Evolutionary conservation across 2,797 vertebrate species (phyloP).

Genomic region (Chelon labrosus): DNA sequence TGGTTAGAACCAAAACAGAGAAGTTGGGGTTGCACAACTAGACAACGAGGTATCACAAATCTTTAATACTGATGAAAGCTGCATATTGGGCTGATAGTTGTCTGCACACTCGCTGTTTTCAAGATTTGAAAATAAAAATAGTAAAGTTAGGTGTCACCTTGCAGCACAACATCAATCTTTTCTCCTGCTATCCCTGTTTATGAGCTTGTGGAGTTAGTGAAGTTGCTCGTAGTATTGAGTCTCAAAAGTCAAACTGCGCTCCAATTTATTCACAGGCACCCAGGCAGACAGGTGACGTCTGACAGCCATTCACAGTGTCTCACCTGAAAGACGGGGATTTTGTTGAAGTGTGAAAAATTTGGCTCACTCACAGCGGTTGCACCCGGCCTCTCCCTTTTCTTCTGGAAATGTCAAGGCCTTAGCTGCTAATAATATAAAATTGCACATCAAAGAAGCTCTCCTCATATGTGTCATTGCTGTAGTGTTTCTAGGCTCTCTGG

Average conservation of each 20-base stretch:
- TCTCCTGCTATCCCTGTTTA: not conserved
- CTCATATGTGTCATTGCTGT: not conserved
- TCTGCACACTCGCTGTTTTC: too few relatives aligned
- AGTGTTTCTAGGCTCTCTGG: slow-evolving; percentile 24
- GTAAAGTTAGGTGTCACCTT: too few relatives aligned
- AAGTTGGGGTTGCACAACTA: too few relatives aligned
- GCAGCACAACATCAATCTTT: too few relatives aligned
- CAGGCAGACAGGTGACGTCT: slow-evolving; percentile 24
- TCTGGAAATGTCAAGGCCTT: slow-evolving; percentile 37
- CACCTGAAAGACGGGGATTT: slow-evolving; percentile 26
- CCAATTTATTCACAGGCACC: slow-evolving; percentile 12
- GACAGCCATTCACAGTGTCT: slow-evolving; percentile 23
- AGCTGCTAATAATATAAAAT: slow-evolving; percentile 34
- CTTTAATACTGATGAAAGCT: too few relatives aligned
- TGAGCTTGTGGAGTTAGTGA: too few relatives aligned
- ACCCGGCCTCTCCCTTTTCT: not conserved
- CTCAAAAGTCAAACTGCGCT: not conserved
- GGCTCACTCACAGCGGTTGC: slow-evolving; percentile 6
- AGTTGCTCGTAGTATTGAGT: not conserved
- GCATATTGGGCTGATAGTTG: too few relatives aligned
- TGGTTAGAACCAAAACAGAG: too few relatives aligned
- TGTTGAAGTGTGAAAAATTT: slow-evolving; percentile 12
- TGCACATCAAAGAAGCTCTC: not conserved
- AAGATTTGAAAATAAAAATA: too few relatives aligned
- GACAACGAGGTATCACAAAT: too few relatives aligned